Base-by-base conservation (phyloP, 2,888 invertebrate species). In the Stenchaetothrips biformis region DNA sequence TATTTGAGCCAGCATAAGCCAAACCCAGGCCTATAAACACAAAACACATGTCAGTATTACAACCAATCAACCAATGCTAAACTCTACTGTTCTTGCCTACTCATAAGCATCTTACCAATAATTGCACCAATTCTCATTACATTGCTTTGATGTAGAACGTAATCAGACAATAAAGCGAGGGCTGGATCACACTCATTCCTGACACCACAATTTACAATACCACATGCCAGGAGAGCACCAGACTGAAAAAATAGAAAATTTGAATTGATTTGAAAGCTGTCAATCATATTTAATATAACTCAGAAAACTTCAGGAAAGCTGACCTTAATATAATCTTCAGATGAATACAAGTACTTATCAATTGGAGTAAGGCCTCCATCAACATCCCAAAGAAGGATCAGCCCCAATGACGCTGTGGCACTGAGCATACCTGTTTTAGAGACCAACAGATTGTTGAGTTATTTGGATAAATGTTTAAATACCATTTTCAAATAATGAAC, bases 121-220 rank as follows among this genome's bases (percentile, higher is more conserved):
- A 96, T 93, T 81, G 96, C 93, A 37, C 97, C 97, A 84, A 95
- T 94, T 84, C 96, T 91, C 88, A 98, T 92, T 2, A 92, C 93
- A 59, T 92, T 90, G 86, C 92, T 96, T 78, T 92, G 92, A 86
- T 96, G 95, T 80, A 93, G 89, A 25, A 99, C 94, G 86, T 98
- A 99, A 86, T 99, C 99, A 0, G 96, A 94, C 0, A 99, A 90
- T 81, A 99, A 88, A 6, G 99, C 99, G 79, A 98, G 90, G 0
- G 99, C 99, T 0, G 99, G 99, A 87, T 99, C 99, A 86, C 98
- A 99, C 85, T 99, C 98, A 87, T 98, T 98, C 79, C 96, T 91
- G 4, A 99, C 97, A 48, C 99, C 97, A 85, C 97, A 97, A 87
- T 98, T 99, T 21, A 99, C 98, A 80, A 99, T 95, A 74, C 99